A percentile compares a stretch with the other conserved stretches of the same genome.
phyloP scores from a whole-genome alignment of 2,888 invertebrate genomes.

The Pseudococcus viburni region DNA sequence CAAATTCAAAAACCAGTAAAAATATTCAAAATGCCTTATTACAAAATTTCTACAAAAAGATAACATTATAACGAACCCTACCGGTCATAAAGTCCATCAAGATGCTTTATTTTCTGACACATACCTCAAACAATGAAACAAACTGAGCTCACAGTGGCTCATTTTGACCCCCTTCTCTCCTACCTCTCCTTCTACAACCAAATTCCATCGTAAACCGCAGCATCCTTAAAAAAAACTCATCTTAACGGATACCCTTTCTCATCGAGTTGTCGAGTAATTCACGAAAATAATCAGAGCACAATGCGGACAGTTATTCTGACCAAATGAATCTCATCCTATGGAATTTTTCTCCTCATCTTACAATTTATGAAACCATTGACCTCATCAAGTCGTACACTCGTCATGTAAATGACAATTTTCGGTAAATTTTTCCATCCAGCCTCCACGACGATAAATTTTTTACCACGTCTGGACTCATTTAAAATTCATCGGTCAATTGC shows the following conservation, averaged over 20 bases:
- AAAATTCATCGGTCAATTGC: constrained; percentile 41
- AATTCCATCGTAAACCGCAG: neutral
- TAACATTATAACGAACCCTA: too few species aligned
- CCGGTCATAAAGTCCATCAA: too few species aligned
- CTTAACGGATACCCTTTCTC: too few species aligned
- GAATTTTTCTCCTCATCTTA: too few species aligned
- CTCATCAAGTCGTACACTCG: too few species aligned
- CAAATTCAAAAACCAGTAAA: too few species aligned
- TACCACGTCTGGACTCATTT: neutral
- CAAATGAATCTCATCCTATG: neutral
- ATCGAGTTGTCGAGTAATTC: neutral
- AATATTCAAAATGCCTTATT: too few species aligned
- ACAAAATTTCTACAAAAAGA: too few species aligned
- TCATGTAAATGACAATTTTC: neutral
- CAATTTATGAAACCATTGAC: too few species aligned
- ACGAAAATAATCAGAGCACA: constrained; percentile 13
- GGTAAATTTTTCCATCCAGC: neutral
- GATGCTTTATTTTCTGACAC: too few species aligned
- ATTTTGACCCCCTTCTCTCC: neutral
- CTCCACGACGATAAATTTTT: neutral
- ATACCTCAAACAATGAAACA: neutral
- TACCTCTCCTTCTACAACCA: too few species aligned
- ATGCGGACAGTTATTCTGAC: neutral
- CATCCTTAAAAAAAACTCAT: too few species aligned
- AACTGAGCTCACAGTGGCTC: neutral